These are phyloP conservation scores for Phymorhynchus buccinoides DNA, from an alignment of 1,140 invertebrate genomes.

Conservation along the genomic window DNA sequence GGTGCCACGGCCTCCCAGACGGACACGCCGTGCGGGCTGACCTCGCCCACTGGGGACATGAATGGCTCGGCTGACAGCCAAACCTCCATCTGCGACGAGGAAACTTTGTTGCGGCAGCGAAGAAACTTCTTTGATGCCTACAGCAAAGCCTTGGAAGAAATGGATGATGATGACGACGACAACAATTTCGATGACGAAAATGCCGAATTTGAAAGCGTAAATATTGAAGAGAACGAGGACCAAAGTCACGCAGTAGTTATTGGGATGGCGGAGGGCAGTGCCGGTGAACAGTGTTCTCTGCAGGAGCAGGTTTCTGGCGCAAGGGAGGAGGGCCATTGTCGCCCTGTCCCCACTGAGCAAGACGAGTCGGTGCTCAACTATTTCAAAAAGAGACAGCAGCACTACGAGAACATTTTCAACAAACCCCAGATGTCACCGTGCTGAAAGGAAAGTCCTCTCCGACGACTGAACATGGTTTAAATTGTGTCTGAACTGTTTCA, in stretches of 20 bases:
- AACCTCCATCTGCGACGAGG: no score
- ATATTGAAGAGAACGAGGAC: background rate
- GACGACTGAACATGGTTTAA: background rate
- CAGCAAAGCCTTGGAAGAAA: slow-evolving; percentile 7
- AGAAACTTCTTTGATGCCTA: slow-evolving; percentile 37
- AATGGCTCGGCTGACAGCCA: background rate
- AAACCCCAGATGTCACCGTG: background rate
- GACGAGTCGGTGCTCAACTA: slow-evolving; percentile 13
- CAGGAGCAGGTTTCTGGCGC: background rate
- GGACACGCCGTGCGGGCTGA: background rate
- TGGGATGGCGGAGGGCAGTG: background rate
- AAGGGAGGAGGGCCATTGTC: background rate
- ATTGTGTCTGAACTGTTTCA: background rate
- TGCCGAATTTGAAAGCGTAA: slow-evolving; percentile 36
- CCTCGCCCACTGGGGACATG: background rate
- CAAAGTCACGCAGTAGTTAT: background rate
- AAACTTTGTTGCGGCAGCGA: background rate
- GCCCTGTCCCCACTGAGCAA: background rate
- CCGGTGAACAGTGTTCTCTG: no score
- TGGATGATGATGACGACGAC: slow-evolving; percentile 24
- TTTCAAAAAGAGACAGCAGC: slow-evolving; percentile 10
- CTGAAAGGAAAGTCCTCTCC: background rate
- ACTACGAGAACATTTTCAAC: slow-evolving; percentile 21
- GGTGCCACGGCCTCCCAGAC: no score
- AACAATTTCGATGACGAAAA: slow-evolving; percentile 3